Evolutionary conservation across 1,140 invertebrate genomes (phyloP).

Genomic region (Sarcophaga bullata): DNA sequence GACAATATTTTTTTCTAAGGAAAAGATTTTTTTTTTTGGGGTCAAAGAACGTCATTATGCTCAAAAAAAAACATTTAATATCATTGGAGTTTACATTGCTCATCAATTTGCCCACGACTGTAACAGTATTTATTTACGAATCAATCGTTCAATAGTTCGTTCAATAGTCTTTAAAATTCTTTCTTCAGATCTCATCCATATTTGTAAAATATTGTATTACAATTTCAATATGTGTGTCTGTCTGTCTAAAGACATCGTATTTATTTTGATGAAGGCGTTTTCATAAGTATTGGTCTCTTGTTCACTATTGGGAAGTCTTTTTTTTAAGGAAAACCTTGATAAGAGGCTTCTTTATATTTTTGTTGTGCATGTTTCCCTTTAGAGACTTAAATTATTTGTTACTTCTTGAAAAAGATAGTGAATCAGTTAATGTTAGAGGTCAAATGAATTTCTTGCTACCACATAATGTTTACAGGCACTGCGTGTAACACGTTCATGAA

Average conservation of each 20-base stretch:
- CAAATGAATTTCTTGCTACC: not conserved
- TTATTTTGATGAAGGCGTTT: constrained; percentile 10
- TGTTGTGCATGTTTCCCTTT: not conserved
- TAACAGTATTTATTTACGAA: not conserved
- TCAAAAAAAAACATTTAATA: no score
- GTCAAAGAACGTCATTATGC: no score
- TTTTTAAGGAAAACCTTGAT: not conserved
- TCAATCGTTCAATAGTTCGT: no score
- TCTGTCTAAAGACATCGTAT: not conserved
- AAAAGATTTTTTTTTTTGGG: no score
- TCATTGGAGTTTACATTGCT: not conserved
- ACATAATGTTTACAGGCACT: not conserved
- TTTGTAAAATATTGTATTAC: no score
- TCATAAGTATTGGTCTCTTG: not conserved
- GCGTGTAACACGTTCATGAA: no score
- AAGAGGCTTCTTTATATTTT: not conserved
- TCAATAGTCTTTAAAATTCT: no score
- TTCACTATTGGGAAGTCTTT: not conserved
- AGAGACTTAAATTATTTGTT: no score
- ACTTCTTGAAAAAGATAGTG: no score
- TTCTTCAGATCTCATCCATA: no score
- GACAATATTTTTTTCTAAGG: no score
- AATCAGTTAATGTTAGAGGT: no score
- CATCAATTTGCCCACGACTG: not conserved
- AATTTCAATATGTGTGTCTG: not conserved